Conservation (phyloP, 2,888 invertebrate genomes). For the Kryphioiulus occultus region DNA sequence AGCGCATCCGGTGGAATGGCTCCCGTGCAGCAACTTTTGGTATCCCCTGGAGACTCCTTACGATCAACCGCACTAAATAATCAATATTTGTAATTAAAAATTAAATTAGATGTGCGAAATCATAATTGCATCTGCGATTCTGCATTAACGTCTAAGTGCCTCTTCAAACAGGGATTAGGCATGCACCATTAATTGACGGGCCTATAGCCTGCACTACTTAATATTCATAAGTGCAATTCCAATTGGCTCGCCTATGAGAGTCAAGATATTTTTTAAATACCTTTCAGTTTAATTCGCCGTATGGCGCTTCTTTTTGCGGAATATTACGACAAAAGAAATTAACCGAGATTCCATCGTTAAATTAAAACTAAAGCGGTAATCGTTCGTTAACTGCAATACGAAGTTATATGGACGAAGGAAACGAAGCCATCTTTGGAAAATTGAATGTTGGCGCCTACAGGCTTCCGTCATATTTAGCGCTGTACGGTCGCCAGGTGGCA, state of each 20-base stretch:
- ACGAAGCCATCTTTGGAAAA: neutral
- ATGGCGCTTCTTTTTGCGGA: neutral
- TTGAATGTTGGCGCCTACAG: neutral
- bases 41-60: slow-evolving; percentile 29
- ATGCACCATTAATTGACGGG: slow-evolving; percentile 41
- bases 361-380: neutral
- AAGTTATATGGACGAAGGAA: neutral
- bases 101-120: slow-evolving; percentile 41
- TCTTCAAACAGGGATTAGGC: slow-evolving; percentile 15
- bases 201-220: neutral
- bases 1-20: slow-evolving; percentile 79
- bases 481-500: neutral
- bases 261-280: neutral
- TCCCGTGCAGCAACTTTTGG: slow-evolving; percentile 62
- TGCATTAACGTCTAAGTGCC: slow-evolving; percentile 25
- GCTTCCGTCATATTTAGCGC: neutral
- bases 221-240: slow-evolving; percentile 33
- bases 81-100: slow-evolving; percentile 39
- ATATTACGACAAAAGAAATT: neutral
- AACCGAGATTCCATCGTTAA: neutral
- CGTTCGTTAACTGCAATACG: neutral
- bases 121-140: slow-evolving; percentile 31
- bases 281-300: neutral
- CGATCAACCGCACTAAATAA: slow-evolving; percentile 41
- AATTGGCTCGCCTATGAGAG: neutral